These are phyloP conservation scores for Mesoligia furuncula DNA, from an alignment of 2,888 invertebrate species.

Conservation along the genomic window DNA sequence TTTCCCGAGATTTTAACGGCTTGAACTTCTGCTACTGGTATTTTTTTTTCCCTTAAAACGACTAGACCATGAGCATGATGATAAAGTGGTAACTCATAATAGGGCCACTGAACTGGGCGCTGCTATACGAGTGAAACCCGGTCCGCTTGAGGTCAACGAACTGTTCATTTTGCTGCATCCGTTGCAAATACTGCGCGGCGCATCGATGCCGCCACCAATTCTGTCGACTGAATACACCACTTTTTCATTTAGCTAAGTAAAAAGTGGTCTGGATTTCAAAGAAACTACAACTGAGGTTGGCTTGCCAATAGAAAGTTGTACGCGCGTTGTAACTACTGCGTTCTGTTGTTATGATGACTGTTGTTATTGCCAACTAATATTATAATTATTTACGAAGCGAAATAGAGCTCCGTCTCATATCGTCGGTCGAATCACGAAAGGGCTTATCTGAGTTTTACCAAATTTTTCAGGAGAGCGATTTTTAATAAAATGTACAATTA, in stretches of 20 bases:
- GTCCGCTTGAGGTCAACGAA: slow-evolving; percentile 87
- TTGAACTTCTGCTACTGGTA: background rate
- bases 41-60: slow-evolving; percentile 34
- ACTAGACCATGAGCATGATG: slow-evolving; percentile 76
- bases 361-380: slow-evolving; percentile 52
- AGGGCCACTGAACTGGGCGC: slow-evolving; percentile 88
- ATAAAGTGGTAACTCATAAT: slow-evolving; percentile 77
- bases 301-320: slow-evolving; percentile 80
- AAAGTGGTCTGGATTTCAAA: slow-evolving; percentile 81
- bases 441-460: no score
- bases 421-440: no score
- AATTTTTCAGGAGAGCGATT: no score
- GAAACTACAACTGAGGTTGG: slow-evolving; percentile 74
- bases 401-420: slow-evolving; percentile 19
- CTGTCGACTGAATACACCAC: slow-evolving; percentile 82
- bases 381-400: slow-evolving; percentile 34
- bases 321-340: slow-evolving; percentile 64
- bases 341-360: slow-evolving; percentile 58
- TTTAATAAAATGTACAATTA: no score
- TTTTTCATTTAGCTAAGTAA: slow-evolving; percentile 82
- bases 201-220: slow-evolving; percentile 86
- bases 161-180: slow-evolving; percentile 90
- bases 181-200: slow-evolving; percentile 89
- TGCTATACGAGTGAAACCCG: slow-evolving; percentile 89
- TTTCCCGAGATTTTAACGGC: background rate